Percentiles rank a stretch among this genome's conserved stretches.
These are phyloP conservation scores for Boloria selene DNA, from an alignment of 2,888 invertebrate species.

Conservation along the genomic window DNA sequence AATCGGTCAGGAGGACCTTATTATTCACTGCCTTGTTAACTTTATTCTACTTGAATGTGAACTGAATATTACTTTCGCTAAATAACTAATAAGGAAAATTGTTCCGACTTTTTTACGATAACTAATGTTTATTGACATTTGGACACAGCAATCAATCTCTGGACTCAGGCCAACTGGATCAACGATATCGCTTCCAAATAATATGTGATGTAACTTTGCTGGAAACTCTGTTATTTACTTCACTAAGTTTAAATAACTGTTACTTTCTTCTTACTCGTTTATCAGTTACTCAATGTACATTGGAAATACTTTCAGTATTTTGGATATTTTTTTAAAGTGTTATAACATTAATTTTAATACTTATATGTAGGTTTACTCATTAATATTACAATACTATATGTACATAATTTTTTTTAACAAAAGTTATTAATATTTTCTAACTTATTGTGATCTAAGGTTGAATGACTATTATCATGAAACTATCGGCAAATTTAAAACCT, in stretches of 20 bases:
- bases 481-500: not conserved
- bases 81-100: constrained; percentile 6
- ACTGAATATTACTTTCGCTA: not conserved
- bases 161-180: constrained; percentile 55
- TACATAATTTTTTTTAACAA: no score
- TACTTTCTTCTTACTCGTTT: not conserved
- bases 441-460: not conserved
- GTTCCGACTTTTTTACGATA: constrained; percentile 10
- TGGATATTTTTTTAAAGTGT: no score
- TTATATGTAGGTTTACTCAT: no score
- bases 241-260: not conserved
- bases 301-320: no score
- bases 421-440: no score
- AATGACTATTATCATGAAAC: not conserved
- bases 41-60: not conserved
- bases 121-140: constrained; percentile 66
- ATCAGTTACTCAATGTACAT: no score
- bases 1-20: no score
- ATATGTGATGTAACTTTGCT: constrained; percentile 32
- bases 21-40: not conserved
- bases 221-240: not conserved
- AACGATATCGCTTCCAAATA: constrained; percentile 37
- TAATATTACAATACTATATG: no score
- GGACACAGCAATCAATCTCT: constrained; percentile 61
- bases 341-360: no score